Base-by-base conservation (phyloP, 2,888 invertebrate genomes). In the Ormyrus pomaceus region DNA sequence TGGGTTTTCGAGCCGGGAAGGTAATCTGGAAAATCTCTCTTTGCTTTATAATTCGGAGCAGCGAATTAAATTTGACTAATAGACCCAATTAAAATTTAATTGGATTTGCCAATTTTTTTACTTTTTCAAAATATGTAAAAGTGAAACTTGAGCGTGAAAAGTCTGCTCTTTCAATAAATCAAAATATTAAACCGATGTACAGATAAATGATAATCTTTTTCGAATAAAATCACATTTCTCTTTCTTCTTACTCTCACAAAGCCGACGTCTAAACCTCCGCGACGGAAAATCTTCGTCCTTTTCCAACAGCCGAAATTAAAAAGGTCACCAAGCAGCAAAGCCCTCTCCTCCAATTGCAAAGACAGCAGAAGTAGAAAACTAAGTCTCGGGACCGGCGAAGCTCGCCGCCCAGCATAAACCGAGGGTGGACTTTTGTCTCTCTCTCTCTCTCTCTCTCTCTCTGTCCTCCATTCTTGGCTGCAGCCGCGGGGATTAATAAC, bases 401-500 rank as follows among this genome's bases (percentile, higher is more conserved):
- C 46, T 19, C 59, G 62, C 53, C 34, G 51, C 34, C 45, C 51
- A 48, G 62, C 56, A 69, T 55, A 51, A 72, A 68, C 59, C 59
- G 66, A 72, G 78, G 78, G 78, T 78, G 72, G 72, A 72, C 72
- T 55, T 45, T 46, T 13, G 19, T 19, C 9, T 59, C 48, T 61
- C 64, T 45, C 48, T 64, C 55, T 65, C 48, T 64, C 55, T 65
- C 55, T 62, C 45, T 10, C 53, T 19, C 45, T 69, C 74, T 62
- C 11, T 48, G 34, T 68, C 66, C 11, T 9, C 56, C 56, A 69
- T 77, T 70, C 70, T 71, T 64, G 58, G 53, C 48, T 62, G 13
- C 55, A 68, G 62, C 34, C 58, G 50, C 62, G 68, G 74, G 87
- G 86, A 89, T 89, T 89, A 89, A 89, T 88, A 89, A 88, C 88